Evolutionary conservation across 2,797 vertebrate species (phyloP), one percentile per base, ranked within the genome.

Genomic region (Phrynocephalus guinanensis): DNA sequence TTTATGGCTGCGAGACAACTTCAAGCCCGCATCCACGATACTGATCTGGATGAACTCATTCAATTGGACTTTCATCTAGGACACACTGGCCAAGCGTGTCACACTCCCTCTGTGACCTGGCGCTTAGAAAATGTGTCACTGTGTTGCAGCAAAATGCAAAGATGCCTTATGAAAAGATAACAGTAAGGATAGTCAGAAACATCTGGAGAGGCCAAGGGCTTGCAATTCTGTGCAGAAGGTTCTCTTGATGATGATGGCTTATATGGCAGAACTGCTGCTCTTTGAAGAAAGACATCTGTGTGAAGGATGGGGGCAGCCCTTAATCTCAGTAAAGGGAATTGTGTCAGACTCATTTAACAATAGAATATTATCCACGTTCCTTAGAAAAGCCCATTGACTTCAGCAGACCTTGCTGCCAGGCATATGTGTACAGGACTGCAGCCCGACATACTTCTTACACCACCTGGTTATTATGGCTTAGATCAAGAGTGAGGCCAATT

Each of bases 41-140:
- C 91, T 52, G 89, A 94, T 95, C 93, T 94, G 70, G 71, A 89
- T 79, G 86, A 84, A 89, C 0, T 0, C 84, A 91, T 86, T 33
- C 91, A 90, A 93, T 91, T 90, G 94, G 73, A 71, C 85, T 86
- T 94, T 94, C 86, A 94, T 92, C 93, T 93, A 87, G 88, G 91
- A 92, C 88, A 91, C 90, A 86, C 72, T 89, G 60, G 60, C 60
- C 60, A 63, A 20, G 60, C 16, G 60, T 6, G 60, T 63, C 60
- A 63, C 11, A 63, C 18, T 89, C 87, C 88, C 90, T 91, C 86
- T 63, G 15, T 38, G 6, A 76, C 82, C 82, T 92, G 86, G 92
- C 90, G 91, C 89, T 87, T 90, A 80, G 91, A 93, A 44, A 91
- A 87, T 83, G 91, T 71, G 83, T 91, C 84, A 86, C 33, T 70